These are phyloP conservation scores for Polydesmus complanatus DNA, from an alignment of 2,888 invertebrate genomes.

Conservation along the genomic window DNA sequence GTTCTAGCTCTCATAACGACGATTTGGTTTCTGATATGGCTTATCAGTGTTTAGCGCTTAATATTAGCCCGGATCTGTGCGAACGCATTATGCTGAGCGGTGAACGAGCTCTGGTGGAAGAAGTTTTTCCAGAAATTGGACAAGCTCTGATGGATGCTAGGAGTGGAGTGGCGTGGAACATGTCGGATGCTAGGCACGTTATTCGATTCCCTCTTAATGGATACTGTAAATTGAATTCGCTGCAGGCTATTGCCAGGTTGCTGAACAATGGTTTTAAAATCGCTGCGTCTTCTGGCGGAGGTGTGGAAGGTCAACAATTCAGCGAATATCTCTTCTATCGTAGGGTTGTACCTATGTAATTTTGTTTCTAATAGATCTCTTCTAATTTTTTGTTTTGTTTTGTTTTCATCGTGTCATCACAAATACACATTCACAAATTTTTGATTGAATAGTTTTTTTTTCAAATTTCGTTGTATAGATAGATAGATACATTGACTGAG, in stretches of 20 bases:
- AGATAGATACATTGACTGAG: too few relatives aligned
- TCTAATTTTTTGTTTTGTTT: too few relatives aligned
- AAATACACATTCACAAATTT: too few relatives aligned
- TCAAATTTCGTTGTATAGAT: too few relatives aligned
- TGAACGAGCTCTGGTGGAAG: constrained; percentile 58
- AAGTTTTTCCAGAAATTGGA: constrained; percentile 43
- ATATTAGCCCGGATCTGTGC: constrained; percentile 65
- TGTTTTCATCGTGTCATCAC: too few relatives aligned
- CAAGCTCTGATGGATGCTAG: constrained; percentile 66
- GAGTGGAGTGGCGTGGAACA: constrained; percentile 63
- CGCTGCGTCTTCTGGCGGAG: constrained; percentile 70
- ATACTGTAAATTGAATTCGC: constrained; percentile 77
- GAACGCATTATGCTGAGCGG: constrained; percentile 70
- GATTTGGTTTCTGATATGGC: constrained; percentile 22
- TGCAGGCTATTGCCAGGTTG: constrained; percentile 68
- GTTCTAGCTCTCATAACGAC: neutral
- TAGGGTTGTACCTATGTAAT: constrained; percentile 29
- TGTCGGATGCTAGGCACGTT: constrained; percentile 60
- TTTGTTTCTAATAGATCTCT: constrained; percentile 5
- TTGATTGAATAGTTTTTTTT: too few relatives aligned
- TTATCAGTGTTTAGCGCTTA: constrained; percentile 65
- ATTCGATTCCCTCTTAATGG: constrained; percentile 75
- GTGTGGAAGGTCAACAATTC: constrained; percentile 77
- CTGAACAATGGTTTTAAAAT: constrained; percentile 63
- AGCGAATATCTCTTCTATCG: constrained; percentile 73